These are phyloP conservation scores for Heliconius melpomene DNA, from an alignment of 1,140 invertebrate genomes.

Conservation along the genomic window DNA sequence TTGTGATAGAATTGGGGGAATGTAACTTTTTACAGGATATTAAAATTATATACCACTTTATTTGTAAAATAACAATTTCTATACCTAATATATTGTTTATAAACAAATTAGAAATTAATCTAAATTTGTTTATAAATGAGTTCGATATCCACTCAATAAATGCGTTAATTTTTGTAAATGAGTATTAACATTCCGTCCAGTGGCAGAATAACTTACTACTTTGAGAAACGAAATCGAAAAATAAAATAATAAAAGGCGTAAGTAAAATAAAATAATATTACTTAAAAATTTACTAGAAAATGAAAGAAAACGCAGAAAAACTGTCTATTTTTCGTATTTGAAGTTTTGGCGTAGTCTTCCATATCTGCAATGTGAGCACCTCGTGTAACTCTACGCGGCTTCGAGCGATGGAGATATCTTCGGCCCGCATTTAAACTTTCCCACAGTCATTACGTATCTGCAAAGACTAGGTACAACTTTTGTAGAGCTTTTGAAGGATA, in stretches of 20 bases:
- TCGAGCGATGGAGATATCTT: background rate
- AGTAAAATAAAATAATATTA: background rate
- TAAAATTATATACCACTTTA: background rate
- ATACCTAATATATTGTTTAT: no score
- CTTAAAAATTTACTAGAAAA: background rate
- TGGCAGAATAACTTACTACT: no score
- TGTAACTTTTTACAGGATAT: background rate
- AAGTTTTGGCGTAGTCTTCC: background rate
- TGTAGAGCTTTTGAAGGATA: slow-evolving; percentile 5
- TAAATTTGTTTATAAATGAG: no score
- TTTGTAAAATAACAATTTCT: no score
- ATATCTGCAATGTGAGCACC: background rate
- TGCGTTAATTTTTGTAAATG: no score
- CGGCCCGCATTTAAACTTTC: background rate
- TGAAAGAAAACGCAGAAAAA: background rate
- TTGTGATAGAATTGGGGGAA: background rate
- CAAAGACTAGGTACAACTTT: background rate
- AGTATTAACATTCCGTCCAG: no score
- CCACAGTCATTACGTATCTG: background rate
- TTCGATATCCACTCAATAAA: no score
- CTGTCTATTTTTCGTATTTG: background rate
- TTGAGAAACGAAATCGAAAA: no score
- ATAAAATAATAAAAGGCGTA: no score
- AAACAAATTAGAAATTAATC: no score
- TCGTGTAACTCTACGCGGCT: background rate